A percentile compares a stretch with the other conserved stretches of the same genome.
phyloP scores from a whole-genome alignment of 2,797 vertebrate genomes.

The Parambassis ranga region DNA sequence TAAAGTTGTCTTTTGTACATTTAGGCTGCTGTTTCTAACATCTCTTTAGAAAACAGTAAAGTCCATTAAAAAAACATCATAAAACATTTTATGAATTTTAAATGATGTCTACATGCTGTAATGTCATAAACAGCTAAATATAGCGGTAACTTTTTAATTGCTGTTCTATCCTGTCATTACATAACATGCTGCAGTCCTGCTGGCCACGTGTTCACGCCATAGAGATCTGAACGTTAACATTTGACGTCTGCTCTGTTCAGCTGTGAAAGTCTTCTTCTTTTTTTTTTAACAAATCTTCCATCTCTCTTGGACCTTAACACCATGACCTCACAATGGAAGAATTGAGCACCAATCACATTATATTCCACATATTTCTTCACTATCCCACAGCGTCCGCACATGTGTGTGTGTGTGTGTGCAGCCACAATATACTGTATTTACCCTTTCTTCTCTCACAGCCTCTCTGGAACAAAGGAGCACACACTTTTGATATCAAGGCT shows the following conservation, averaged over 20 bases:
- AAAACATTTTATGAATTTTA: too few species aligned
- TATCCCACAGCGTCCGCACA: slow-evolving; percentile 19
- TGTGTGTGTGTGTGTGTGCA: slow-evolving; percentile 17
- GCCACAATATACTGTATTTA: slow-evolving; percentile 44
- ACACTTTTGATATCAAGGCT: slow-evolving; percentile 62
- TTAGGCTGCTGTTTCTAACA: too few species aligned
- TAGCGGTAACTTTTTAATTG: too few species aligned
- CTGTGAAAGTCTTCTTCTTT: slow-evolving; percentile 30
- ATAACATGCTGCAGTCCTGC: too few species aligned
- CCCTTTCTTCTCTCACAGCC: slow-evolving; percentile 52
- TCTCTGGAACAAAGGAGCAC: slow-evolving; percentile 49
- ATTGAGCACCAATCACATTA: slow-evolving; percentile 57
- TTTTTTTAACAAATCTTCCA: slow-evolving; percentile 11
- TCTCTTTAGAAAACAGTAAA: too few species aligned
- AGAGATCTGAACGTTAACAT: slow-evolving; percentile 17
- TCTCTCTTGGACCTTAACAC: slow-evolving; percentile 55
- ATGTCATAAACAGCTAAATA: too few species aligned
- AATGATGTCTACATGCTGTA: too few species aligned
- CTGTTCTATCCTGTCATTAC: too few species aligned
- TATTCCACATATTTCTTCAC: slow-evolving; percentile 56
- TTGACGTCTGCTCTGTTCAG: slow-evolving; percentile 26
- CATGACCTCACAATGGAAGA: slow-evolving; percentile 66
- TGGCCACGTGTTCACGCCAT: background rate
- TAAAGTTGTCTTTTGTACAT: too few species aligned
- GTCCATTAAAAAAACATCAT: too few species aligned